phyloP scores from a whole-genome alignment of 2,888 invertebrate species.

The Stictocephala bisonia region DNA sequence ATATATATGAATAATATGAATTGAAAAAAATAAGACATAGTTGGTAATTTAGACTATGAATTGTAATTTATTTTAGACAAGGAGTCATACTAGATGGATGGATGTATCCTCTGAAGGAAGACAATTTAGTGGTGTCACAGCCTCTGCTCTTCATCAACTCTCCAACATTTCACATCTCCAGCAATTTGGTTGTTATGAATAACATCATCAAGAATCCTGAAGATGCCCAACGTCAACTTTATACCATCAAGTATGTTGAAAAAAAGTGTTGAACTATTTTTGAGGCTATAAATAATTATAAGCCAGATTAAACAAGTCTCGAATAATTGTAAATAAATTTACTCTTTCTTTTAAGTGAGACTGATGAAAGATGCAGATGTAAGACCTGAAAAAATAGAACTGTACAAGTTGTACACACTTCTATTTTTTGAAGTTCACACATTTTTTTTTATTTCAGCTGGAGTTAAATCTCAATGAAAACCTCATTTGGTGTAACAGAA shows the following conservation, averaged over 20 bases:
- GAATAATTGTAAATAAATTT: no score
- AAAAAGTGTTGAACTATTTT: no score
- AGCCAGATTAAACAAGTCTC: no score
- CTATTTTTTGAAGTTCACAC: no score
- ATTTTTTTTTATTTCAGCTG: no score
- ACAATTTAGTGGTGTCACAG: slow-evolving; percentile 65
- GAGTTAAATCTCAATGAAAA: no score
- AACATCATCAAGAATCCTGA: slow-evolving; percentile 57
- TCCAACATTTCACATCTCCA: slow-evolving; percentile 69
- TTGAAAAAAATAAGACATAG: not conserved
- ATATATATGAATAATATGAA: not conserved
- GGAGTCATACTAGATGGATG: slow-evolving; percentile 71
- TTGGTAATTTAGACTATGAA: slow-evolving; percentile 12
- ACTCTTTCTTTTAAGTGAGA: no score
- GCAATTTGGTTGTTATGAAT: slow-evolving; percentile 68
- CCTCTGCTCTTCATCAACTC: slow-evolving; percentile 71
- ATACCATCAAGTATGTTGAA: slow-evolving; percentile 66
- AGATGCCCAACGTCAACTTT: slow-evolving; percentile 61
- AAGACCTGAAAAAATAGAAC: no score
- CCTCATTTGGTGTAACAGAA: no score
- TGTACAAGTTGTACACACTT: no score
- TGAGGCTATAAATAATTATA: no score
- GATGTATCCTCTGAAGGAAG: slow-evolving; percentile 71
- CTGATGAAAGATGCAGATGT: no score
- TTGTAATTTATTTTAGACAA: slow-evolving; percentile 63